Evolutionary conservation across 2,113 vertebrate species (phyloP).

Genomic region (Macquaria ambigua): DNA sequence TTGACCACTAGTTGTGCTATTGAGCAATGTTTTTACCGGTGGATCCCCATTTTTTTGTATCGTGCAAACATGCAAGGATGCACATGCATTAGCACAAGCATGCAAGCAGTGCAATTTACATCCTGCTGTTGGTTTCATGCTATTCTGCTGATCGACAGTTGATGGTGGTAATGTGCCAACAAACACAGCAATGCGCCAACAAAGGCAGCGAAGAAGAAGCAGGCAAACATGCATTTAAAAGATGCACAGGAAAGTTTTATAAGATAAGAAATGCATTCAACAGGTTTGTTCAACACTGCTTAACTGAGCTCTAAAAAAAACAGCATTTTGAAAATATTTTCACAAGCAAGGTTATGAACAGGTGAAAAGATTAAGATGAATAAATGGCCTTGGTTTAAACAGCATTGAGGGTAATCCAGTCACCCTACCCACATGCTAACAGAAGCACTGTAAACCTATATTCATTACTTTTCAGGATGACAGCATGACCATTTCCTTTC

Average conservation of each 20-base stretch:
- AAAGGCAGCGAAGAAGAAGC: neutral
- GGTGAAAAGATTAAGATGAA: conserved; percentile 24
- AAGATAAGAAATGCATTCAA: neutral
- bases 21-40: too few relatives aligned
- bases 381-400: conserved; percentile 27
- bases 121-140: neutral
- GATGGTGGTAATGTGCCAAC: neutral
- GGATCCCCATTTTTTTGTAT: neutral
- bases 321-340: conserved; percentile 14
- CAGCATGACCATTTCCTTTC: conserved; percentile 16
- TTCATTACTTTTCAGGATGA: conserved; percentile 19
- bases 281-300: neutral
- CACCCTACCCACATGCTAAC: conserved; percentile 8
- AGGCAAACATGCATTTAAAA: neutral
- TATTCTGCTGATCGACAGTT: neutral
- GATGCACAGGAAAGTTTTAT: neutral
- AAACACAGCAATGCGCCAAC: neutral
- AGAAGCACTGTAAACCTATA: conserved; percentile 12
- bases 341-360: conserved; percentile 1
- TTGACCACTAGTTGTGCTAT: neutral
- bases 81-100: neutral
- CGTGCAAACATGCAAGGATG: neutral
- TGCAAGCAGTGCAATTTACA: neutral
- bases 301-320: conserved; percentile 5
- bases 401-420: conserved; percentile 20